A percentile compares a stretch with the other conserved stretches of the same genome.
Conservation (phyloP, 2,888 invertebrate species). For the Cynaeus angustus region DNA sequence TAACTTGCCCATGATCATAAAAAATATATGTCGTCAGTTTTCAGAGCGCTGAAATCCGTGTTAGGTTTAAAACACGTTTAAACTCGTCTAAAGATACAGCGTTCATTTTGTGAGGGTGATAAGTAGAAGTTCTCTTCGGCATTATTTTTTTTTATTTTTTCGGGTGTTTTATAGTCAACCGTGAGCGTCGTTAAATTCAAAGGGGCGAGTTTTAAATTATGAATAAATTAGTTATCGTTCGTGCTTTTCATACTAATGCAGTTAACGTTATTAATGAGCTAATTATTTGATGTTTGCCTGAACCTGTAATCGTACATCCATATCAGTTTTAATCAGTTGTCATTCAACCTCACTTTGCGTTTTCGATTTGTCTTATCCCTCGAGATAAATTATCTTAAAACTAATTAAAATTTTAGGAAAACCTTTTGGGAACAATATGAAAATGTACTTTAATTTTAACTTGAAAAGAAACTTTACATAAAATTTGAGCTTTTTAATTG, state of each 20-base stretch:
- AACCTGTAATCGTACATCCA: slow-evolving; percentile 12
- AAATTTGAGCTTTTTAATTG: slow-evolving; percentile 39
- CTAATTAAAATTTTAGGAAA: slow-evolving; percentile 30
- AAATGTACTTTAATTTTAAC: slow-evolving; percentile 35
- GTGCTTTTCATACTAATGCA: slow-evolving; percentile 32
- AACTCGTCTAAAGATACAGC: slow-evolving; percentile 12
- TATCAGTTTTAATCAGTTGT: slow-evolving; percentile 16
- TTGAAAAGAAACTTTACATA: slow-evolving; percentile 30
- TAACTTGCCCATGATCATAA: slow-evolving; percentile 17
- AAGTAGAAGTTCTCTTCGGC: slow-evolving; percentile 27
- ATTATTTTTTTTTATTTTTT: slow-evolving; percentile 37
- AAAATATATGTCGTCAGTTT: slow-evolving; percentile 6
- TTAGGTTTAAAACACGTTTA: slow-evolving; percentile 22
- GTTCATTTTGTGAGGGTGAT: slow-evolving; percentile 8
- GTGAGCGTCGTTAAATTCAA: slow-evolving; percentile 19
- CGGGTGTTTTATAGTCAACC: slow-evolving; percentile 22
- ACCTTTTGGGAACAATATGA: slow-evolving; percentile 35
- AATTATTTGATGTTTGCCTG: slow-evolving; percentile 33
- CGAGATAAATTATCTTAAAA: slow-evolving; percentile 20
- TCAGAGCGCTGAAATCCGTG: slow-evolving; percentile 11
- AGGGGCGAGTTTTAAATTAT: slow-evolving; percentile 33
- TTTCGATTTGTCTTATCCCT: slow-evolving; percentile 11
- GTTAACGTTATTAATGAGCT: slow-evolving; percentile 25
- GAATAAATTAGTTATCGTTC: slow-evolving; percentile 30
- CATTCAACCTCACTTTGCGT: slow-evolving; percentile 15